Evolutionary conservation across 2,888 invertebrate genomes (phyloP), one percentile per base, ranked within the genome.

Genomic region (Patella caerulea): DNA sequence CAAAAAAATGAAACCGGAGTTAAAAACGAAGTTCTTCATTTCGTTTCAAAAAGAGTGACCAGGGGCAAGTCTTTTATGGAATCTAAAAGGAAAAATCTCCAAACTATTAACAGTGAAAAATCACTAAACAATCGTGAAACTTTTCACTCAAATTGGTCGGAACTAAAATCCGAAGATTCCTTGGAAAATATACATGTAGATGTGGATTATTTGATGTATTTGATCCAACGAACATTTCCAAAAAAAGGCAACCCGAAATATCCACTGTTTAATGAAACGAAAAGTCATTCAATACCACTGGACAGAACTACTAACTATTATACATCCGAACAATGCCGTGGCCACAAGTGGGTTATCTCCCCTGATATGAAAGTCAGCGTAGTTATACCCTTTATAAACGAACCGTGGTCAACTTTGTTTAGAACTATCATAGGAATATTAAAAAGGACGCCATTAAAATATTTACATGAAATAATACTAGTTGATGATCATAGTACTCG

Each of bases 361-460:
- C 29, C 24, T 3, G 65, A 65, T 65, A 3, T 65, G 24, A 65
- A 65, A 65, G 65, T 65, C 14, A 24, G 65, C 24, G 12, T 65
- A 12, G 65, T 65, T 24, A 65, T 65, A 12, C 65, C 65, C 1
- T 65, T 65, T 11, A 24, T 24, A 3, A 19, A 65, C 14, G 65
- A 65, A 65, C 65, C 65, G 9, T 65, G 65, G 65, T 65, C 65
- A 65, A 65, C 65, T 19, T 19, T 65, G 24, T 24, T 65, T 24
- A 65, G 65, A 65, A 65, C 65, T 19, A n/a, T 65, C 14, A 65
- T 65, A n/a, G 24, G 65, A 19, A 24, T 65, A 4, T 15, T 65
- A 9, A 65, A 24, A 11, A 65, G 24, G 65, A 65, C 19, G 11
- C 65, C 65, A 9, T 24, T 24, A 15, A 19, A 24, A n/a, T 24